Evolutionary conservation across 2,888 invertebrate species (phyloP).

Genomic region (Drosophila pegasa): DNA sequence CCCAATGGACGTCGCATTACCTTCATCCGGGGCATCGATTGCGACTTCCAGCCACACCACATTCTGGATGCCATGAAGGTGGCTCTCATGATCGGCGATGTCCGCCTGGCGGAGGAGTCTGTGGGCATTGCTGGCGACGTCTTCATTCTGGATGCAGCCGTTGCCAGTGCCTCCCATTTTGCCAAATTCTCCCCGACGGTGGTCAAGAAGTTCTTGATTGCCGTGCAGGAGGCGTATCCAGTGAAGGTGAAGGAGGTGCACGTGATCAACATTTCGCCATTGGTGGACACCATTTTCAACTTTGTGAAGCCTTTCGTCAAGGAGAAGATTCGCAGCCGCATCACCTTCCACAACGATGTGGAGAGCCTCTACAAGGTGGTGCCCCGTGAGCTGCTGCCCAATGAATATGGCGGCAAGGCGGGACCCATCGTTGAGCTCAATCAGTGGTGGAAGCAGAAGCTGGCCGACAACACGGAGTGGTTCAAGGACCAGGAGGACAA

Average conservation of each 20-base stretch:
- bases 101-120: conserved; percentile 90
- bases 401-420: conserved; percentile 93
- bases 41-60: conserved; percentile 89
- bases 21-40: conserved; percentile 90
- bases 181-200: conserved; percentile 93
- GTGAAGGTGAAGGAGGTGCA: conserved; percentile 95
- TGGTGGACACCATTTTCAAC: conserved; percentile 93
- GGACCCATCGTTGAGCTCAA: conserved; percentile 90
- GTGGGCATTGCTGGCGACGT: conserved; percentile 94
- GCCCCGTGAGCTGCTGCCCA: conserved; percentile 92
- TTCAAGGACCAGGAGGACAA: conserved; percentile 91
- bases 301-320: conserved; percentile 95
- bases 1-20: conserved; percentile 92
- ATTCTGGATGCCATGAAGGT: conserved; percentile 92
- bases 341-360: conserved; percentile 91
- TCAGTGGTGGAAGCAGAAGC: conserved; percentile 91
- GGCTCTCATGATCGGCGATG: conserved; percentile 93
- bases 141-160: conserved; percentile 91
- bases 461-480: conserved; percentile 92
- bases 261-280: conserved; percentile 92
- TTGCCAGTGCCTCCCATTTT: conserved; percentile 92
- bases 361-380: conserved; percentile 91
- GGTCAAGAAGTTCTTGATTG: conserved; percentile 93
- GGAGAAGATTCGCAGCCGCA: conserved; percentile 93
- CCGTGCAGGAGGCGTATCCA: conserved; percentile 95